phyloP scores from a whole-genome alignment of 92 coral and sea anemone species.

The Bergia sp. region DNA sequence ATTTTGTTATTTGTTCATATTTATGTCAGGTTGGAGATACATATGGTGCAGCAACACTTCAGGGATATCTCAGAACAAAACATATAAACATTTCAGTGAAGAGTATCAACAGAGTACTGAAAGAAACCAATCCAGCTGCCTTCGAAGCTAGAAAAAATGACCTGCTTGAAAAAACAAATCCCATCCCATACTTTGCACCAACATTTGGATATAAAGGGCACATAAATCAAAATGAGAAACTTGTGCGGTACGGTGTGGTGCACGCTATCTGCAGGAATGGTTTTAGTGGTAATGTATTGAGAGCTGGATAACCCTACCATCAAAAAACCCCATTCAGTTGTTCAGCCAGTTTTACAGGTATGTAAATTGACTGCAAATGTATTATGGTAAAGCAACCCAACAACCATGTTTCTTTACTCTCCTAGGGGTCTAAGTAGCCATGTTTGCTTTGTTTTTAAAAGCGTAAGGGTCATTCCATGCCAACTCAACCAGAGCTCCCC shows the following conservation, averaged over 20 bases:
- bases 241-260: no score
- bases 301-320: constrained; percentile 55
- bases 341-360: constrained; percentile 53
- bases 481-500: no score
- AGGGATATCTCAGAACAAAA: constrained; percentile 53
- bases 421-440: not conserved
- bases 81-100: constrained; percentile 40
- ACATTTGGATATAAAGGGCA: constrained; percentile 49
- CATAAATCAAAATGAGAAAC: constrained; percentile 50
- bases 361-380: not conserved
- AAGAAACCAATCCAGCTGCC: no score
- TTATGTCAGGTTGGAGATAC: constrained; percentile 44
- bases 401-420: not conserved
- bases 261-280: no score
- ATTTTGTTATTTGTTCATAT: not conserved
- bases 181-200: constrained; percentile 36
- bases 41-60: constrained; percentile 45
- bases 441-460: no score
- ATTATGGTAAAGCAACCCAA: not conserved
- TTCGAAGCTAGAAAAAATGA: no score
- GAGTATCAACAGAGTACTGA: no score
- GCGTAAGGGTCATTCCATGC: no score
- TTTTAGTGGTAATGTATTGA: constrained; percentile 54
- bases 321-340: constrained; percentile 54
- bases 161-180: constrained; percentile 16